Conservation (phyloP, 2,797 vertebrate genomes). For the Tapera naevia region DNA sequence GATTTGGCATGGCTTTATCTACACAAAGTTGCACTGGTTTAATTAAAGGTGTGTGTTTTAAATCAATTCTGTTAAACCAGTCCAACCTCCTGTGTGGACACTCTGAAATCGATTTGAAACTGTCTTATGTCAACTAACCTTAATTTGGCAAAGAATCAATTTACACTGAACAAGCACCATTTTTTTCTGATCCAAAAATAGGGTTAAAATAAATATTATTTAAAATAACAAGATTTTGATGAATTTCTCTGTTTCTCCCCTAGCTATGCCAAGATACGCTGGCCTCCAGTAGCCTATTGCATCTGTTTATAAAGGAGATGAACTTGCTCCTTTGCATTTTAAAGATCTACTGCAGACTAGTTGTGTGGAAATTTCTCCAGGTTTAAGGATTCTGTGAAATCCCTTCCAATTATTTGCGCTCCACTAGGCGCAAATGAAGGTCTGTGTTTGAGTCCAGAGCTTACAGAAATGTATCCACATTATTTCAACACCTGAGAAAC, state of each 20-base stretch:
- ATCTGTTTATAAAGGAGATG: neutral
- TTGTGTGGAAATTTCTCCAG: neutral
- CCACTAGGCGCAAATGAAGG: neutral
- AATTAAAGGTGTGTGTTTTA: conserved; percentile 58
- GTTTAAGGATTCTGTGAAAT: neutral
- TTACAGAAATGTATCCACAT: neutral
- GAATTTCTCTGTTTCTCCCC: neutral
- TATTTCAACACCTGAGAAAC: neutral
- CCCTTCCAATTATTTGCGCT: neutral
- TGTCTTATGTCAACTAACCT: conserved; percentile 25
- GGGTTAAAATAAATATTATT: neutral
- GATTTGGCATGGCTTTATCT: conserved; percentile 58
- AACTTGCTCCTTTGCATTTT: neutral
- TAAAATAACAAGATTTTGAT: neutral
- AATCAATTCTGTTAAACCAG: conserved; percentile 61
- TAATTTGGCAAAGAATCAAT: conserved; percentile 5
- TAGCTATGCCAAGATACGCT: neutral
- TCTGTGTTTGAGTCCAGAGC: neutral
- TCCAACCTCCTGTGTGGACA: conserved; percentile 17
- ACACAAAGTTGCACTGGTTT: conserved; percentile 15
- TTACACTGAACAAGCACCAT: neutral
- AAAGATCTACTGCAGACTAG: neutral
- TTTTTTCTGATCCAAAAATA: neutral
- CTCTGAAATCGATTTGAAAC: conserved; percentile 30
- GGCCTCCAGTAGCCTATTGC: neutral